Base-by-base conservation (phyloP, 2,797 vertebrate species). In the Emys orbicularis region DNA sequence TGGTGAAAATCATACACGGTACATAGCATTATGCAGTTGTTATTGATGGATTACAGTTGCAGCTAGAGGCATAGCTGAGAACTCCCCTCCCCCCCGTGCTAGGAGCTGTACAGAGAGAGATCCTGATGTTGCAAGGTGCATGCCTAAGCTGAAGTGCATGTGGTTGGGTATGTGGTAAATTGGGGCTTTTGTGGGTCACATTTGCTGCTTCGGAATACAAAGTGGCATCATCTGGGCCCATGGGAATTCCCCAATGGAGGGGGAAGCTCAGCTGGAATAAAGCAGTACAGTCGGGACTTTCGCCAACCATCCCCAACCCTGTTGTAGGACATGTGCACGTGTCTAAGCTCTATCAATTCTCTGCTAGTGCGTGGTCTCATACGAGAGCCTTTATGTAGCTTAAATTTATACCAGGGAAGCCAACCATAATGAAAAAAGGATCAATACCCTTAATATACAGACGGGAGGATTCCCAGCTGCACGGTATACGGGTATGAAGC, bases 1-100 rank as follows among this genome's bases (percentile, higher is more conserved):
- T 92, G 5, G 7, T 53, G 91, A 92, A 94, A 94, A 94, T 89
- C 93, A 93, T 89, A 95, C 93, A 95, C 94, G 90, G 94, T 72
- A 6, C 21, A 6, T 72, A 41, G 21, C 65, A 23, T 68, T 68
- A 37, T 5, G 8, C 11, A 5, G n/a, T 19, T 68, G 65, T 68
- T 68, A 68, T 6, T 37, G 65, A 21, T 23, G 21, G n/a, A 41
- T 72, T 41, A 72, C 19, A 72, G 5, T 41, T 41, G 21, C 37
- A 25, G n/a, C 68, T 6, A 72, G 68, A 41, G 37, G 68, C 68
- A 10, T 5, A 18, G 5, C 68, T 41, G n/a, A 12, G 21, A 72
- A 6, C n/a, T 23, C 37, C n/a, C 10, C n/a, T 21, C 57, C 19
- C 68, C 5, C 9, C 19, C 9, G 21, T 72, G 68, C 25, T 29